phyloP scores from a whole-genome alignment of 2,888 invertebrate genomes.

The Cephus nigrinus region DNA sequence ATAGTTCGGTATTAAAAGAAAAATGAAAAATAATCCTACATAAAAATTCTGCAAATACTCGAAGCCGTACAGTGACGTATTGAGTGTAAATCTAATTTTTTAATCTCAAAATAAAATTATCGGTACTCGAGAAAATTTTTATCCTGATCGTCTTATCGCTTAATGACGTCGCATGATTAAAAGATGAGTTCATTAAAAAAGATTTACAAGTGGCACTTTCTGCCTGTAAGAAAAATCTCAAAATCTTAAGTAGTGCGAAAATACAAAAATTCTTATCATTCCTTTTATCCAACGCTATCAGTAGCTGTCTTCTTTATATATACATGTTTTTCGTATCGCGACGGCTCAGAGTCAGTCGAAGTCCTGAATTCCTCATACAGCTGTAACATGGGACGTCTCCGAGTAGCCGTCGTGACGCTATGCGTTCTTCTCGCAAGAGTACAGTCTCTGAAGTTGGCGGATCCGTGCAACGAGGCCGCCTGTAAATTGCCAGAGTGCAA shows the following conservation, averaged over 20 bases:
- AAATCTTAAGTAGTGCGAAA: background rate
- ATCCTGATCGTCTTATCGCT: background rate
- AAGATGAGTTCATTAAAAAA: background rate
- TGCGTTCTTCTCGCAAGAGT: background rate
- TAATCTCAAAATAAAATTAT: background rate
- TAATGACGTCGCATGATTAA: background rate
- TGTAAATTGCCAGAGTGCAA: constrained; percentile 70
- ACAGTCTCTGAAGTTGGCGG: constrained; percentile 44
- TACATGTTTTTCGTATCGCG: background rate
- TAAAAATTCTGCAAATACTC: background rate
- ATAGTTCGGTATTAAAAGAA: too few species aligned
- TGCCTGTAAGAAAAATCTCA: background rate
- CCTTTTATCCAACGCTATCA: background rate
- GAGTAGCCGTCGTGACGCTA: background rate
- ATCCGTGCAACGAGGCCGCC: constrained; percentile 57
- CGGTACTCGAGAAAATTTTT: background rate
- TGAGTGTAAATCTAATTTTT: background rate
- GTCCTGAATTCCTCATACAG: background rate
- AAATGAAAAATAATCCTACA: background rate
- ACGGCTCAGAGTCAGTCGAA: background rate
- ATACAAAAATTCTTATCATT: background rate
- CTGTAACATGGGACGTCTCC: background rate
- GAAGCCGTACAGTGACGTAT: too few species aligned
- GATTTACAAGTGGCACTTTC: background rate
- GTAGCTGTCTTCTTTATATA: background rate